Percentiles rank a stretch among this genome's conserved stretches.
Evolutionary conservation across 2,797 vertebrate genomes (phyloP).

Genomic region (Rhyacichthys aspro): DNA sequence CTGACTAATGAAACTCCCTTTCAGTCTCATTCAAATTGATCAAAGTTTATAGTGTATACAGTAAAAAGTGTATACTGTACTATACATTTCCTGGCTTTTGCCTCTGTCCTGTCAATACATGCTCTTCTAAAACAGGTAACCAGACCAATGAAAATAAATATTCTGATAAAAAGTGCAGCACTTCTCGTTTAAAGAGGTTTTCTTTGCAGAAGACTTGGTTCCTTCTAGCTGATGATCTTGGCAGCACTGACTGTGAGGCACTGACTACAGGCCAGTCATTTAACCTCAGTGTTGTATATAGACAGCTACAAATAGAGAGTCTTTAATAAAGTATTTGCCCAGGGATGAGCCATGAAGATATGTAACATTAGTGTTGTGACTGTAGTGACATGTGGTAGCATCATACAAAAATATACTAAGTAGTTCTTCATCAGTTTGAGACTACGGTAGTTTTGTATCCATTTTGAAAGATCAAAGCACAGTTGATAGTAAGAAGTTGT

Average conservation of each 20-base stretch:
- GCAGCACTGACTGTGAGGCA: conserved; percentile 8
- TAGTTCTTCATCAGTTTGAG: too few relatives aligned
- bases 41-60: background rate
- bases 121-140: background rate
- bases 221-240: conserved; percentile 9
- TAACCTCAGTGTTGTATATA: background rate
- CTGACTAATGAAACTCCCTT: too few relatives aligned
- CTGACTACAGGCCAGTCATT: conserved; percentile 6
- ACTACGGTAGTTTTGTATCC: too few relatives aligned
- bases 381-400: too few relatives aligned
- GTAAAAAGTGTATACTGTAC: background rate
- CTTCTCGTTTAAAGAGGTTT: background rate
- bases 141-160: background rate
- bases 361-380: too few relatives aligned
- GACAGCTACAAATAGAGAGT: conserved; percentile 4
- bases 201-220: background rate
- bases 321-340: conserved; percentile 4
- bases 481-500: too few relatives aligned
- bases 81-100: background rate
- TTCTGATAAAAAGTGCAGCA: background rate
- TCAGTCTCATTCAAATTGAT: too few relatives aligned
- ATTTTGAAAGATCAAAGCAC: too few relatives aligned
- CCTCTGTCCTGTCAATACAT: background rate
- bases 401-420: background rate
- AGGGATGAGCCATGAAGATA: background rate